Base-by-base conservation (phyloP, 2,797 vertebrate genomes). In the Fistularia commersonii region DNA sequence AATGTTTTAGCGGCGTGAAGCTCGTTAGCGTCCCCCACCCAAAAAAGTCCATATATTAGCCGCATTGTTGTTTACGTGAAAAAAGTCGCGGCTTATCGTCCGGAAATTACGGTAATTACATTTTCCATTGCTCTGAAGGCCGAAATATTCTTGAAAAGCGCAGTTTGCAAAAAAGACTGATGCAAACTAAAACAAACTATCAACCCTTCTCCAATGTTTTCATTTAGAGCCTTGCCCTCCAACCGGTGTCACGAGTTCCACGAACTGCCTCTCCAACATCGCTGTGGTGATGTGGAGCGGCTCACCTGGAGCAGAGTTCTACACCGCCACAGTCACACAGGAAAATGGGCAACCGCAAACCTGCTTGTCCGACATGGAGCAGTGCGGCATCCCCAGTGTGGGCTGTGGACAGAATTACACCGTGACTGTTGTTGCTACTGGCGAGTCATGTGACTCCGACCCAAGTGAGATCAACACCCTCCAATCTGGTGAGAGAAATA, bases 201-300 rank as follows among this genome's bases (percentile, higher is more conserved):
- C 35, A 6, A 36, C 9, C 7, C 35, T 10, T 36, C 35, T 10
- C 9, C 35, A 36, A 32, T n/a, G 7, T 13, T 3, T 10, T 42
- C 15, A 46, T 48, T 39, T 64, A 93, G 92, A 76, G 52, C 90
- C 92, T 11, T 93, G 92, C 54, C 65, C 79, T 1, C 89, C 91
- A 13, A 78, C 72, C 0, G 8, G 1, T 1, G 57, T 91, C 44
- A 45, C 48, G 54, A 88, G 83, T 44, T 66, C 45, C 45, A 76
- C 89, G 78, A 82, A 89, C 71, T 92, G 92, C 53, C 3, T 83
- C 14, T 73, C 85, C 23, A 90, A 87, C 81, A 88, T 89, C 0
- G 89, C 77, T 0, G 64, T 81, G 45, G 75, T 92, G 33, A 71
- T 69, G 0, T 93, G 92, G 92, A 63, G 13, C 0, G n/a, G n/a